Conservation (phyloP, 2,888 invertebrate genomes). For the Rhabditoides inermis region DNA sequence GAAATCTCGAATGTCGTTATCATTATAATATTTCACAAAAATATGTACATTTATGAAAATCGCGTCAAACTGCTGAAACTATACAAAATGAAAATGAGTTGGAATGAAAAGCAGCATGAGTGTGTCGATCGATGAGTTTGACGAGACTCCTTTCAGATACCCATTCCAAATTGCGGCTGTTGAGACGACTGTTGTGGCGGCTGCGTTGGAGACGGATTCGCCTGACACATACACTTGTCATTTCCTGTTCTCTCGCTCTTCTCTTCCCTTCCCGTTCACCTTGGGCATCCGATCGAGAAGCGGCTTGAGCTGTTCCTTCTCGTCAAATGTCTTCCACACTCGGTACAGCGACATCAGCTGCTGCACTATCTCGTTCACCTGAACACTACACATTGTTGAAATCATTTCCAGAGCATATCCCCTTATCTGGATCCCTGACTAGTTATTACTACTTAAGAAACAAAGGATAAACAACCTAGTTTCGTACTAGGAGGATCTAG, state of each 20-base stretch:
- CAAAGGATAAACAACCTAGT: not conserved
- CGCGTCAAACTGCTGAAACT: no score
- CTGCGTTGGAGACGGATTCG: slow-evolving; percentile 1
- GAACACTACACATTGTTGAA: not conserved
- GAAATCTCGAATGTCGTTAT: no score
- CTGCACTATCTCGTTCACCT: slow-evolving; percentile 4
- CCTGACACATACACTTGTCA: not conserved
- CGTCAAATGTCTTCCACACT: slow-evolving; percentile 4
- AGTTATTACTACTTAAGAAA: not conserved
- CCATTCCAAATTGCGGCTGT: no score
- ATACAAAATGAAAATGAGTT: no score
- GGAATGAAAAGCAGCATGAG: no score
- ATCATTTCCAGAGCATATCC: not conserved
- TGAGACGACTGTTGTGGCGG: not conserved
- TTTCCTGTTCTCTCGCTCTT: not conserved
- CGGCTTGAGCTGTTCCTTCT: slow-evolving; percentile 3
- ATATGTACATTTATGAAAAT: no score
- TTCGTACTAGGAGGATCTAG: no score
- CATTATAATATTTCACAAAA: no score
- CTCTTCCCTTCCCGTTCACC: not conserved
- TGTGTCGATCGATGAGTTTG: no score
- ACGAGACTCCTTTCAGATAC: no score
- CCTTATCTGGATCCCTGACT: not conserved
- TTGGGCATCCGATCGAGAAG: slow-evolving; percentile 3
- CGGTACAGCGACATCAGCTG: slow-evolving; percentile 1